These are phyloP conservation scores for Pseudanteris insignis DNA, from an alignment of 2,888 invertebrate genomes.

Conservation along the genomic window DNA sequence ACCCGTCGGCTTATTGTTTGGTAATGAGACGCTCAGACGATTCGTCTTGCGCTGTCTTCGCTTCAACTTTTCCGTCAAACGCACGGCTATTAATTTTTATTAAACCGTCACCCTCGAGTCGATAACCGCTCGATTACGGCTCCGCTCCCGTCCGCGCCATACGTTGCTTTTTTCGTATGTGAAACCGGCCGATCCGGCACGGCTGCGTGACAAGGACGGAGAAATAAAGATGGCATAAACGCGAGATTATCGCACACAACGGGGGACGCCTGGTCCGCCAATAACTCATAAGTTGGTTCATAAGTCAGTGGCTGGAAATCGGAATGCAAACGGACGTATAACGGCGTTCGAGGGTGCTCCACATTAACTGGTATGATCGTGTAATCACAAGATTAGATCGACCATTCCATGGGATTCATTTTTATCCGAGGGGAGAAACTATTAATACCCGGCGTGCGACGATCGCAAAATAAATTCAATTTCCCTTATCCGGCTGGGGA, in stretches of 20 bases:
- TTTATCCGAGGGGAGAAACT: constrained; percentile 34
- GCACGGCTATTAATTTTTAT: constrained; percentile 40
- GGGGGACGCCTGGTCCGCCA: constrained; percentile 3
- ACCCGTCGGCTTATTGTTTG: constrained; percentile 24
- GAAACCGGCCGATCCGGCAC: too few relatives aligned
- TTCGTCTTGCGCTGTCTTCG: constrained; percentile 24
- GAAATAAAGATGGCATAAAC: constrained; percentile 16
- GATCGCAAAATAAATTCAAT: constrained; percentile 22
- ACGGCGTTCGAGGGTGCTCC: constrained; percentile 30
- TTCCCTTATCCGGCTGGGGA: constrained; percentile 10
- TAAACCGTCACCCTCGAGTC: constrained; percentile 23
- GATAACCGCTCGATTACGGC: constrained; percentile 21
- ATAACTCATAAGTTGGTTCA: constrained; percentile 31
- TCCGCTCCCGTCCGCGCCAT: constrained; percentile 19
- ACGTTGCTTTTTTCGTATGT: too few relatives aligned
- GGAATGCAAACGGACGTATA: constrained; percentile 23
- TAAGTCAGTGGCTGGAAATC: constrained; percentile 7
- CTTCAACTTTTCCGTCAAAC: constrained; percentile 17
- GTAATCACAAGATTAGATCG: constrained; percentile 40
- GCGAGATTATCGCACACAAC: constrained; percentile 2
- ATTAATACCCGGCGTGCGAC: constrained; percentile 23
- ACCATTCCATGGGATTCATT: constrained; percentile 24
- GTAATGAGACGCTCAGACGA: constrained; percentile 14
- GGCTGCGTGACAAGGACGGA: too few relatives aligned
- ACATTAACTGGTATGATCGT: constrained; percentile 38